Conservation (phyloP, 2,888 invertebrate genomes). For the Slavum lentiscoides region DNA sequence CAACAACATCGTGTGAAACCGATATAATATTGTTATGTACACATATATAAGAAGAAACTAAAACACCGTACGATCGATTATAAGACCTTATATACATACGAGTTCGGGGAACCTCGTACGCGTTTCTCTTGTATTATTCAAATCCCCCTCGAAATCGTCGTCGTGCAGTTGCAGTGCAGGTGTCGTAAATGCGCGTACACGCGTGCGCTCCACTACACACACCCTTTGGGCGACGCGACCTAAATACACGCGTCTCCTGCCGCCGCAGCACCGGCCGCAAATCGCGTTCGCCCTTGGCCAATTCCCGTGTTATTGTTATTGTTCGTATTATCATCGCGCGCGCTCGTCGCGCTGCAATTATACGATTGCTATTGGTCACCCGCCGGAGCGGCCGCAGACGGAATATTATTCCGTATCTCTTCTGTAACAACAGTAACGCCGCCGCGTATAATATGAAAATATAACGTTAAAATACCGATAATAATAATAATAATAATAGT, state of each 20-base stretch:
- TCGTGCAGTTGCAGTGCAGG: neutral
- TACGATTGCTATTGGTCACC: no score
- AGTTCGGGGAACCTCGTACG: neutral
- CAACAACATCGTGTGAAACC: no score
- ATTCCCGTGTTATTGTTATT: constrained; percentile 6
- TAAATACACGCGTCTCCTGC: neutral
- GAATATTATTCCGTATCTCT: neutral
- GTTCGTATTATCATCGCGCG: neutral
- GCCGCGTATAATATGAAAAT: neutral
- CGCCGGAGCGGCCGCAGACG: neutral
- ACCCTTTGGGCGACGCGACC: constrained; percentile 31
- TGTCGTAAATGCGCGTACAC: neutral
- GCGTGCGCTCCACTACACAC: neutral
- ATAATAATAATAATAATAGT: constrained; percentile 13
- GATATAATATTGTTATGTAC: no score
- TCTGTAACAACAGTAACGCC: neutral
- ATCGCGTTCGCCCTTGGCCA: constrained; percentile 29
- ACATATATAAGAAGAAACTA: no score
- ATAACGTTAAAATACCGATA: neutral
- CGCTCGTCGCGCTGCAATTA: neutral
- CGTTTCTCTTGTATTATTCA: neutral
- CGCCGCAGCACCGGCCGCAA: neutral
- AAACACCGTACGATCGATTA: neutral
- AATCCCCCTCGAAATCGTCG: neutral
- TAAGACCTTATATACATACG: neutral